phyloP scores from a whole-genome alignment of 2,113 vertebrate genomes.

The Lanius ludovicianus region DNA sequence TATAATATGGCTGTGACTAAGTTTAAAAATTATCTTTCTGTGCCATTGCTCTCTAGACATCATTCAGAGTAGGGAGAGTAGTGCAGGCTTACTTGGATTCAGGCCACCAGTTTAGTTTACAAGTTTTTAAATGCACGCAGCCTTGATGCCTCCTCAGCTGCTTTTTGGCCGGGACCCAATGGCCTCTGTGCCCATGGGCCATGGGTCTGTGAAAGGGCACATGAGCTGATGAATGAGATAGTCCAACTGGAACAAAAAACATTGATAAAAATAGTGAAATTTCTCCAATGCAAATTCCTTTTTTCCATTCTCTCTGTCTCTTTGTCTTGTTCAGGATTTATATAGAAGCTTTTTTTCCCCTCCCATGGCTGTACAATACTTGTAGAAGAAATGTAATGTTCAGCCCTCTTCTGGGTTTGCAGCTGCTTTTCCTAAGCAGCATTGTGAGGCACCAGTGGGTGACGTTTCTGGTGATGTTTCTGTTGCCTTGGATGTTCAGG shows the following conservation, averaged over 20 bases:
- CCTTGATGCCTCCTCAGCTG: not conserved
- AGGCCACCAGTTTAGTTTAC: not conserved
- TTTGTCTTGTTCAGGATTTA: not conserved
- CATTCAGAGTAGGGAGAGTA: not conserved
- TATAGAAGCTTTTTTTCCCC: not conserved
- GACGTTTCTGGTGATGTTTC: not conserved
- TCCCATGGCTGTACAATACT: not conserved
- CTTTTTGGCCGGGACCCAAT: not conserved
- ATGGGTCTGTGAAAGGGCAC: not conserved
- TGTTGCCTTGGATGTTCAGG: not conserved
- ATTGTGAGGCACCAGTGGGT: not conserved
- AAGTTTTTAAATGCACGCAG: not conserved
- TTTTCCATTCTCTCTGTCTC: not conserved
- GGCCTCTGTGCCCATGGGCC: not conserved
- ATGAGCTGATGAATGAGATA: not conserved
- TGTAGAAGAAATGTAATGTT: not conserved
- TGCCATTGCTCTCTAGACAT: not conserved
- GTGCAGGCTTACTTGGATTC: not conserved
- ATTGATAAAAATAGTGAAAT: not conserved
- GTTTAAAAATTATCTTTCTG: not conserved
- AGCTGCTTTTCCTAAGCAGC: not conserved
- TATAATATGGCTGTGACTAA: not conserved
- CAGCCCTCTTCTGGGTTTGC: not conserved
- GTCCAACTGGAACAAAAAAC: not conserved
- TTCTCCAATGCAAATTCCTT: not conserved